These are phyloP conservation scores for Sprattus sprattus DNA, from an alignment of 2,113 vertebrate genomes.

Conservation along the genomic window DNA sequence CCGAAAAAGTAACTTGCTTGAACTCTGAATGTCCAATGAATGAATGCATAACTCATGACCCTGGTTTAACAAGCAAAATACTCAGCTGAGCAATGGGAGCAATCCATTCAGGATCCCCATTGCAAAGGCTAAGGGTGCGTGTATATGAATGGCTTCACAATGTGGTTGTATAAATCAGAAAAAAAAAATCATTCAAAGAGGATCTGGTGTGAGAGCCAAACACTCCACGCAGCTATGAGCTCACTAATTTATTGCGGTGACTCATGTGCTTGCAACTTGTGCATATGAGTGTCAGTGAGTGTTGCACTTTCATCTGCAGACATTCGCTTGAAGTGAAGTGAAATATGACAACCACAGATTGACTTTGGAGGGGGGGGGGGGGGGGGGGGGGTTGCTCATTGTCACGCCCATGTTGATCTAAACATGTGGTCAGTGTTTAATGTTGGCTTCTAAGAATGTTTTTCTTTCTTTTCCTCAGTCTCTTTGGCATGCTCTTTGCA, in stretches of 20 bases:
- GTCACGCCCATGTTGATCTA: slow-evolving; percentile 12
- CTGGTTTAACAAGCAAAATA: background rate
- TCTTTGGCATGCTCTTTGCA: background rate
- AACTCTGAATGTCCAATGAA: background rate
- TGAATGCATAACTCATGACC: background rate
- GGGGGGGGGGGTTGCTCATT: background rate
- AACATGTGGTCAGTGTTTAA: slow-evolving; percentile 33
- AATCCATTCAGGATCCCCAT: background rate
- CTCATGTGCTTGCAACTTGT: slow-evolving; percentile 58
- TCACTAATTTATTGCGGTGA: slow-evolving; percentile 64
- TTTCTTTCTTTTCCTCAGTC: background rate
- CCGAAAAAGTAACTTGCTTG: background rate
- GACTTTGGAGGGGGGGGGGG: slow-evolving; percentile 40
- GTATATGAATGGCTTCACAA: background rate
- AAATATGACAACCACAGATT: slow-evolving; percentile 57
- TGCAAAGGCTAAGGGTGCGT: background rate
- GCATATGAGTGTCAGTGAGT: slow-evolving; percentile 64
- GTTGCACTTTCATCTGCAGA: slow-evolving; percentile 61
- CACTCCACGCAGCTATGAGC: slow-evolving; percentile 40
- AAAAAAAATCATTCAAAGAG: slow-evolving; percentile 42
- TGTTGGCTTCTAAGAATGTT: slow-evolving; percentile 4
- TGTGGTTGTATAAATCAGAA: slow-evolving; percentile 45
- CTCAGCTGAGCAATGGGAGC: background rate
- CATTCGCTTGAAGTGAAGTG: slow-evolving; percentile 56
- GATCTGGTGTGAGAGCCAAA: background rate